Percentiles rank a stretch among this genome's conserved stretches.
These are phyloP conservation scores for Eptesicus fuscus DNA, from an alignment of 2,113 vertebrate species.

Conservation along the genomic window DNA sequence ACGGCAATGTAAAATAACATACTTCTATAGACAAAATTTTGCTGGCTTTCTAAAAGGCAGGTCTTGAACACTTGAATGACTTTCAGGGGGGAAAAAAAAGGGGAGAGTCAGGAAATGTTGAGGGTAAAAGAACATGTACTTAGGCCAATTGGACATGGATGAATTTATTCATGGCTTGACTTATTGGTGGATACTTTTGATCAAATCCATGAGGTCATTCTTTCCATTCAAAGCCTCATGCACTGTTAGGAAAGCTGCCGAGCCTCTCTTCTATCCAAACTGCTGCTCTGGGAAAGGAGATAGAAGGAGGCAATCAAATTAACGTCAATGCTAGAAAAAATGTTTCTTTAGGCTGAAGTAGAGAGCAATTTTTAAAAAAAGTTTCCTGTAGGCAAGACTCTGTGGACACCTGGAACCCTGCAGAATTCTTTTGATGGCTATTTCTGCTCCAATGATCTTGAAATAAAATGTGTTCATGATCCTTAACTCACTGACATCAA, in stretches of 20 bases:
- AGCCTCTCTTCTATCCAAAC: neutral
- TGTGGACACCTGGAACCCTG: constrained; percentile 29
- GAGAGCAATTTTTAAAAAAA: neutral
- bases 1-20: neutral
- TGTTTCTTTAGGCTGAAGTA: neutral
- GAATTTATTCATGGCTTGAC: neutral
- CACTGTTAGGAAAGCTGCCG: neutral
- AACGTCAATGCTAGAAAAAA: neutral
- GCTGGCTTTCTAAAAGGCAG: neutral
- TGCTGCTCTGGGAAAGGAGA: neutral
- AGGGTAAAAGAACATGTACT: neutral
- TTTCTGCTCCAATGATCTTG: constrained; percentile 54
- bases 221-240: constrained; percentile 35
- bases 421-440: constrained; percentile 41
- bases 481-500: constrained; percentile 52
- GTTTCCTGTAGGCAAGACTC: neutral
- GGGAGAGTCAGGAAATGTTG: neutral
- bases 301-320: neutral
- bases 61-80: neutral
- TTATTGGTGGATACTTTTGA: constrained; percentile 12
- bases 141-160: neutral
- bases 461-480: constrained; percentile 38
- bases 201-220: constrained; percentile 25
- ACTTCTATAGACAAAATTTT: neutral
- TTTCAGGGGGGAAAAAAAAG: neutral